phyloP scores from a whole-genome alignment of 2,113 vertebrate genomes.

The Sapayoa aenigma region DNA sequence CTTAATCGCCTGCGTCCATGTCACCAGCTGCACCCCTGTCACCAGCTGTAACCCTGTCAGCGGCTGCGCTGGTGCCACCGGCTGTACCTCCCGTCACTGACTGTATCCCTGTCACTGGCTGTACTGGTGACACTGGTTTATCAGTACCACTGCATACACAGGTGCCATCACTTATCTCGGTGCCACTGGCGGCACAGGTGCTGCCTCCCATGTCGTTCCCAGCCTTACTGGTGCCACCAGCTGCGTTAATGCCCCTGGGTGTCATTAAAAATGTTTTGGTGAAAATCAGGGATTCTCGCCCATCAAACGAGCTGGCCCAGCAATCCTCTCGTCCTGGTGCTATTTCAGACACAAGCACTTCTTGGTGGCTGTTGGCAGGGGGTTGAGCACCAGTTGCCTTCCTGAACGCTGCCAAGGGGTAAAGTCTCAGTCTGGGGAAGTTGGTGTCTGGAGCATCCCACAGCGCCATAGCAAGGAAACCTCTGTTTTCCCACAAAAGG shows the following conservation, averaged over 20 bases:
- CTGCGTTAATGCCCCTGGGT: too few relatives aligned
- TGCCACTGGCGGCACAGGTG: not conserved
- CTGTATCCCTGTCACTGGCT: not conserved
- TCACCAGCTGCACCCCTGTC: too few relatives aligned
- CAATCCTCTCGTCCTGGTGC: not conserved
- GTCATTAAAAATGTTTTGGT: fast-evolving
- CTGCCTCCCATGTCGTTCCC: not conserved
- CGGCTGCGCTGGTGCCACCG: too few relatives aligned
- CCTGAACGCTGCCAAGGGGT: fast-evolving
- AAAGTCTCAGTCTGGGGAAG: not conserved
- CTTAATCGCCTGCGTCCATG: too few relatives aligned
- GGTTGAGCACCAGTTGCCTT: fast-evolving
- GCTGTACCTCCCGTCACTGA: too few relatives aligned
- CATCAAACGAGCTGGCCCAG: fast-evolving
- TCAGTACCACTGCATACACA: not conserved
- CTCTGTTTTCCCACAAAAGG: not conserved
- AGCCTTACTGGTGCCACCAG: not conserved
- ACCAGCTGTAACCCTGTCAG: too few relatives aligned
- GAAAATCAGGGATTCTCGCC: fast-evolving
- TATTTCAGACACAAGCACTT: not conserved
- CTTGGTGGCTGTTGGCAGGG: not conserved
- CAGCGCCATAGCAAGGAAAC: fast-evolving
- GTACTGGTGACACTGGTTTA: fast-evolving
- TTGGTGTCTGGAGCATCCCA: too few relatives aligned
- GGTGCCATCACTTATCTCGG: fast-evolving